Evolutionary conservation across 2,113 vertebrate species (phyloP), one percentile per base, ranked within the genome.

Genomic region (Micromys minutus): DNA sequence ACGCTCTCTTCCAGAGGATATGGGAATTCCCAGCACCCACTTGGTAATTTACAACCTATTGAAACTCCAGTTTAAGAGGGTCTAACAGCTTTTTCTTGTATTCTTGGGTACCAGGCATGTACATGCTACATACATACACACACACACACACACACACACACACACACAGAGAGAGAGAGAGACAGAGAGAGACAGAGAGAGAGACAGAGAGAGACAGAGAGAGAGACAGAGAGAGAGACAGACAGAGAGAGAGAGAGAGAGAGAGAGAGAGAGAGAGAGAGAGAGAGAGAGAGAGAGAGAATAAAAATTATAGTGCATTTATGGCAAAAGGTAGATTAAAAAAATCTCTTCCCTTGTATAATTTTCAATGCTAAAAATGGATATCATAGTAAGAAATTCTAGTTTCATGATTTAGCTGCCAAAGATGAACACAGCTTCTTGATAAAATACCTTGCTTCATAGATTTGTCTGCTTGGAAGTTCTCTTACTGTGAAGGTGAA

Each of bases 401-500:
- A 94, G 7, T 75, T 87, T 93, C 57, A 92, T 76, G 36, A 91
- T 92, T 96, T 79, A 89, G 6, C 16, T 90, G 89, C 90, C 89
- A 85, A 19, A 83, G 50, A 94, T 95, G 61, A 92, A n/a, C 61
- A 76, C 71, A 69, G 57, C 31, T 94, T 50, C 93, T 95, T 93
- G 71, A 72, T 85, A 50, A 90, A 92, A 88, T 71, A n/a, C 69
- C 80, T 85, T 91, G 15, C 11, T 90, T 95, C 92, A 59, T 94
- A 93, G 55, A 39, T 95, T 81, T 90, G 57, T 87, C 90, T 97
- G 31, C 72, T 96, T 31, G 29, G 65, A 89, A 95, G 72, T 87
- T 88, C 13, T 69, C 26, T 67, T 80, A 65, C 55, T 72, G 65
- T 63, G 36, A 86, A 95, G n/a, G 31, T 84, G 45, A 63, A 45